Evolutionary conservation across 2,888 invertebrate genomes (phyloP), one percentile per base, ranked within the genome.

Genomic region (Listrodromus nycthemerus): DNA sequence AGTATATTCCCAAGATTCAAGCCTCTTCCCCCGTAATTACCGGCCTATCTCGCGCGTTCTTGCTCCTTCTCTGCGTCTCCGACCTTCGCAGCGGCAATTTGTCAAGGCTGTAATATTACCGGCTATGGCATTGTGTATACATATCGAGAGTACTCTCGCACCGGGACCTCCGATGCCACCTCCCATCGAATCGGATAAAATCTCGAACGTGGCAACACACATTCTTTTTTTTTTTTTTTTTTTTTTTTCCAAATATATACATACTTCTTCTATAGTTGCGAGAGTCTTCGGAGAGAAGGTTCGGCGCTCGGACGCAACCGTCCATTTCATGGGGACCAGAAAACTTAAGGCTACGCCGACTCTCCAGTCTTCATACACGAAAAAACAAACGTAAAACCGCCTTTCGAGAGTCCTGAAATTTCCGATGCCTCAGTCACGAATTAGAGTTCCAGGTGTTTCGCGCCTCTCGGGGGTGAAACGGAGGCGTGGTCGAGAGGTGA

Each of bases 81-180:
- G 91, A 80, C 92, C 92, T 92, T 93, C 92, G 91, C 90, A 91
- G 89, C 90, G 88, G 93, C 92, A 92, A 93, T 93, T 93, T 93
- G 93, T 93, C 92, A 93, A 93, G 93, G 92, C 92, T 93, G 91
- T 92, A 92, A 91, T 92, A 91, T 91, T 90, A 90, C 88, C 87
- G 85, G 79, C 87, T 90, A 89, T 90, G 89, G 90, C 91, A 91
- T 91, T 91, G 91, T 91, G 91, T 80, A 83, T 73, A 84, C 78
- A 80, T 79, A 85, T 86, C 80, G 83, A 73, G 69, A 75, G 78
- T 50, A 55, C 19, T 3, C 75, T 37, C 65, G 67, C 61, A 78
- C 63, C 82, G 73, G 66, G 24, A 80, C 74, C 21, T 80, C 74
- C 73, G 76, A 85, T 82, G 76, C 76, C 80, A 85, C 87, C 87